Evolutionary conservation across 2,888 invertebrate species (phyloP).

Genomic region (Salticus scenicus): DNA sequence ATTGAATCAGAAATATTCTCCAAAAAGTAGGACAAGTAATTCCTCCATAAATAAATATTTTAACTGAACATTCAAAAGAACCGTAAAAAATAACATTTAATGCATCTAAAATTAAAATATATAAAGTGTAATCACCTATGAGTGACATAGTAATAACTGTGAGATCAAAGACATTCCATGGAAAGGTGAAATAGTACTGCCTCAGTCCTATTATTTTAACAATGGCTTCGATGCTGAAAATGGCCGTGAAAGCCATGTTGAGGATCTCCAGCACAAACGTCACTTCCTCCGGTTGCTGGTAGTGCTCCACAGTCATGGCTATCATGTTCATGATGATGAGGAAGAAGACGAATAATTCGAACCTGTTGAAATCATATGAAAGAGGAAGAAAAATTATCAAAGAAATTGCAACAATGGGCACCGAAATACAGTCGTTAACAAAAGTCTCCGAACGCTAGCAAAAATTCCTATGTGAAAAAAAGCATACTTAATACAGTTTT

Average conservation of each 20-base stretch:
- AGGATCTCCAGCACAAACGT: constrained; percentile 86
- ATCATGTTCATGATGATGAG: constrained; percentile 99
- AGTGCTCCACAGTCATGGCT: constrained; percentile 98
- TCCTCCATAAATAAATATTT: too few species aligned
- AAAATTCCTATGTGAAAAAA: too few species aligned
- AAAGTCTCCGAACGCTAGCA: too few species aligned
- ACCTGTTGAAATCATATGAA: constrained; percentile 81
- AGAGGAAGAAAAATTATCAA: too few species aligned
- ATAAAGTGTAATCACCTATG: constrained; percentile 85
- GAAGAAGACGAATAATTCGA: constrained; percentile 99
- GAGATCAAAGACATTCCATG: constrained; percentile 99
- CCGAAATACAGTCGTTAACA: too few species aligned
- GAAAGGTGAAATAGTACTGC: constrained; percentile 98
- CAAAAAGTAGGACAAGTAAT: too few species aligned
- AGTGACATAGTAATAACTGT: constrained; percentile 98
- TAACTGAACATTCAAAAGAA: too few species aligned
- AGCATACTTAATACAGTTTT: too few species aligned
- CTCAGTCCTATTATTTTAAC: constrained; percentile 98
- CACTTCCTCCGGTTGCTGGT: constrained; percentile 85
- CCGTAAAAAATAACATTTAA: too few species aligned
- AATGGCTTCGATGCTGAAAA: constrained; percentile 98
- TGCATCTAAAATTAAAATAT: too few species aligned
- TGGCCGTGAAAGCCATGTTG: constrained; percentile 97
- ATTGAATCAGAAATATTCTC: too few species aligned
- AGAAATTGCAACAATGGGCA: too few species aligned